Evolutionary conservation across 2,888 invertebrate genomes (phyloP).

Genomic region (Callosobruchus maculatus): DNA sequence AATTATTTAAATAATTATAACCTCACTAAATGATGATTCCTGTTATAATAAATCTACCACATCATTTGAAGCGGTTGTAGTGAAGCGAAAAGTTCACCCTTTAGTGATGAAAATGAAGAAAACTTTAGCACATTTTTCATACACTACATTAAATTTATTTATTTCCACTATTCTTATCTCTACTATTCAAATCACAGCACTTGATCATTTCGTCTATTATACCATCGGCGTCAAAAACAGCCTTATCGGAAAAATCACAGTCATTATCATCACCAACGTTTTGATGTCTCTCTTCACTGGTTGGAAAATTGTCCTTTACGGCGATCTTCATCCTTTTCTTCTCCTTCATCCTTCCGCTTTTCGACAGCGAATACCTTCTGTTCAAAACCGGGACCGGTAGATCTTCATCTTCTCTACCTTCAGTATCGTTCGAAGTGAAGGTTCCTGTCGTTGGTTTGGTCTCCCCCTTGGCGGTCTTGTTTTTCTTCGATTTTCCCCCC

Average conservation of each 20-base stretch:
- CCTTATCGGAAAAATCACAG: conserved; percentile 6
- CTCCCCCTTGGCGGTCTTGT: background rate
- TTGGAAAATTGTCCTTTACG: conserved; percentile 12
- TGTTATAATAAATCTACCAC: no score
- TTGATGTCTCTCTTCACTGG: background rate
- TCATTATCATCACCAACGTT: conserved; percentile 1
- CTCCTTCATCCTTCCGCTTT: conserved; percentile 37
- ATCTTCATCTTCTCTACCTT: background rate
- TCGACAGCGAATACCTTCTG: conserved; percentile 31
- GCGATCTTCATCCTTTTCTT: conserved; percentile 27
- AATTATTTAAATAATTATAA: no score
- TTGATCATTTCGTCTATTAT: background rate
- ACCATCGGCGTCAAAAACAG: background rate
- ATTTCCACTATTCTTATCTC: background rate
- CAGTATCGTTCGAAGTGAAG: conserved; percentile 3
- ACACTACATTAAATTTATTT: background rate
- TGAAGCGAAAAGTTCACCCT: no score
- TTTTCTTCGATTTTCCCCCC: conserved; percentile 1
- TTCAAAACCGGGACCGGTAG: conserved; percentile 20
- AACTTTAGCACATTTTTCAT: background rate
- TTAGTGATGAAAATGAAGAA: background rate
- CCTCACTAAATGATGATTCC: no score
- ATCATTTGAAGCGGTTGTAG: no score
- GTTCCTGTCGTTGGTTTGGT: background rate
- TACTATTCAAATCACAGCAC: background rate